A percentile compares a stretch with the other conserved stretches of the same genome.
phyloP scores from a whole-genome alignment of 2,797 vertebrate genomes.

The Chloroceryle amazona region DNA sequence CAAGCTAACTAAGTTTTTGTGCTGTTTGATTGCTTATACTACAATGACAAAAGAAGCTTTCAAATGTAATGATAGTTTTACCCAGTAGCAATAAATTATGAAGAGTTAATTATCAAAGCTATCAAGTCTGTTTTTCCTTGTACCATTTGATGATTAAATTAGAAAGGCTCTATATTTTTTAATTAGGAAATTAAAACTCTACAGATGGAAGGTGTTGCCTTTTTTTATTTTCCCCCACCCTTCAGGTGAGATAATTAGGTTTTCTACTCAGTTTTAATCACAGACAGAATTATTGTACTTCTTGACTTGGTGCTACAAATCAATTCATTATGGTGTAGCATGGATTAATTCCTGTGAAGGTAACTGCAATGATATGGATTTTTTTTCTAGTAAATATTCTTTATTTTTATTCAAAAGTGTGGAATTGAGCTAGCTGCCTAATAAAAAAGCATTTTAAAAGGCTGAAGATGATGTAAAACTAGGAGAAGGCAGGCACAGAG shows the following conservation, averaged over 20 bases:
- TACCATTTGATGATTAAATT: neutral
- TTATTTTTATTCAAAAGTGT: neutral
- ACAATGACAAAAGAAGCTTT: neutral
- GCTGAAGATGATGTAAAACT: neutral
- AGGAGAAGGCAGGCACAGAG: fast-evolving
- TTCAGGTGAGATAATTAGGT: neutral
- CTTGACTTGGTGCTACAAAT: neutral
- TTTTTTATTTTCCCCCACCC: neutral
- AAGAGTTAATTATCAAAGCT: slow-evolving; percentile 4
- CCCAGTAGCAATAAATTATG: neutral
- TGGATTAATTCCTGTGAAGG: neutral
- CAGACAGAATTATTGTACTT: neutral
- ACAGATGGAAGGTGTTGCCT: neutral
- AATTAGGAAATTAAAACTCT: slow-evolving; percentile 6
- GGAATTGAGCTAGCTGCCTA: neutral
- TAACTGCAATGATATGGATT: neutral
- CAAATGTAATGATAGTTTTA: neutral
- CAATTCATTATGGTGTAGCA: neutral
- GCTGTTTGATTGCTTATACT: neutral
- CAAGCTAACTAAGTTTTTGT: neutral
- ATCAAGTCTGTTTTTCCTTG: neutral
- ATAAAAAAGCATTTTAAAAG: neutral
- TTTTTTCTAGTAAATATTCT: neutral
- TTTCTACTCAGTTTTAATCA: slow-evolving; percentile 6
- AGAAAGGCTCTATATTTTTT: neutral